Conservation (phyloP, 2,888 invertebrate species). For the Cataglyphis altisquamis region DNA sequence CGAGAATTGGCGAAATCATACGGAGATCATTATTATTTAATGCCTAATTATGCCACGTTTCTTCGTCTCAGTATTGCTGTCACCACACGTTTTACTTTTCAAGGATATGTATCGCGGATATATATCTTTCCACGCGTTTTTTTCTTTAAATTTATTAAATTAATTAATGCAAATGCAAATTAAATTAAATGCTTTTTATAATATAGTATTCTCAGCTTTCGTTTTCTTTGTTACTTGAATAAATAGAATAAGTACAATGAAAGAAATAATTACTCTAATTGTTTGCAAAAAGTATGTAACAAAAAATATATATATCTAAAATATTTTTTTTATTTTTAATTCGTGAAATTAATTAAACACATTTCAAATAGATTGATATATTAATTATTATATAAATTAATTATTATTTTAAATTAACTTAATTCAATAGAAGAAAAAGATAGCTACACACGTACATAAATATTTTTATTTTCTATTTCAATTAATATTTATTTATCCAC, state of each 20-base stretch:
- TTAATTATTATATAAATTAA: background rate
- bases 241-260: background rate
- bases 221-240: background rate
- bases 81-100: background rate
- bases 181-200: background rate
- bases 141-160: background rate
- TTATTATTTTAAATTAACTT: too few species aligned
- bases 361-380: too few species aligned
- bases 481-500: background rate
- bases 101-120: background rate
- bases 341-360: too few species aligned
- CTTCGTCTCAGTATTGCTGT: background rate
- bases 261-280: background rate
- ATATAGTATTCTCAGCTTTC: background rate
- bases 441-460: background rate
- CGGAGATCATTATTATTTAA: background rate
- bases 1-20: background rate
- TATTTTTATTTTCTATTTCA: too few species aligned
- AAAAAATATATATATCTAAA: background rate
- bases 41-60: background rate
- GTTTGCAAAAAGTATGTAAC: background rate
- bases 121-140: background rate
- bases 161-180: background rate
- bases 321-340: background rate
- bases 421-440: background rate